These are phyloP conservation scores for Bolborhynchus lineola DNA, from an alignment of 2,113 vertebrate genomes.

Conservation along the genomic window DNA sequence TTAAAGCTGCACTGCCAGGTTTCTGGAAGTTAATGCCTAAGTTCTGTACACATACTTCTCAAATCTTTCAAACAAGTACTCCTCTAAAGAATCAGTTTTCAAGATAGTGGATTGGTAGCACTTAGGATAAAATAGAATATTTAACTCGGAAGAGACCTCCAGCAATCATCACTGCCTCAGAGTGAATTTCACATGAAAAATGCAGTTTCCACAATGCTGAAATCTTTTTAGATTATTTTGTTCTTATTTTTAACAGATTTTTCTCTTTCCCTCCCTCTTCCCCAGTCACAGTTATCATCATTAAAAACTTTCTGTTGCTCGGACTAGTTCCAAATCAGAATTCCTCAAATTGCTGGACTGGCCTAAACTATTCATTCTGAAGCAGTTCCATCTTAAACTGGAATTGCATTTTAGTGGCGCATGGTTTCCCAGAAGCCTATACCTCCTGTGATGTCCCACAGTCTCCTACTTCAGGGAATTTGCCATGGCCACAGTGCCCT, in stretches of 20 bases:
- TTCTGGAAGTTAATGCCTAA: not conserved
- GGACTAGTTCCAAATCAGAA: not conserved
- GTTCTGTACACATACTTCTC: not conserved
- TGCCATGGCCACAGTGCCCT: not conserved
- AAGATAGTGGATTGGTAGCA: not conserved
- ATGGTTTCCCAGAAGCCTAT: accelerated
- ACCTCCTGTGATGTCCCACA: not conserved
- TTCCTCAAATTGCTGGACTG: not conserved
- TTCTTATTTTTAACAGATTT: not conserved
- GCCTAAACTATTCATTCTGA: not conserved
- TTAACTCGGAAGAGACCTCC: not conserved
- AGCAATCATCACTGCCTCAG: not conserved
- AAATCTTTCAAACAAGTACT: not conserved
- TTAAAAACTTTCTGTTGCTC: not conserved
- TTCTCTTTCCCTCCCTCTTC: not conserved
- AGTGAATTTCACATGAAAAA: not conserved
- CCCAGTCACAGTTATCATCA: not conserved
- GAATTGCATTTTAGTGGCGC: not conserved
- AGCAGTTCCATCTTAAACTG: not conserved
- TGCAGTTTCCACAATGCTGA: not conserved
- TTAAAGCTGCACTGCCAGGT: not conserved
- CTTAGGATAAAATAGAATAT: not conserved
- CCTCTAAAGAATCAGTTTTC: not conserved
- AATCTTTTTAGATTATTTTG: not conserved
- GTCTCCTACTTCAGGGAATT: not conserved